Conservation (phyloP, 1,140 invertebrate genomes). For the Aphidius ervi region DNA sequence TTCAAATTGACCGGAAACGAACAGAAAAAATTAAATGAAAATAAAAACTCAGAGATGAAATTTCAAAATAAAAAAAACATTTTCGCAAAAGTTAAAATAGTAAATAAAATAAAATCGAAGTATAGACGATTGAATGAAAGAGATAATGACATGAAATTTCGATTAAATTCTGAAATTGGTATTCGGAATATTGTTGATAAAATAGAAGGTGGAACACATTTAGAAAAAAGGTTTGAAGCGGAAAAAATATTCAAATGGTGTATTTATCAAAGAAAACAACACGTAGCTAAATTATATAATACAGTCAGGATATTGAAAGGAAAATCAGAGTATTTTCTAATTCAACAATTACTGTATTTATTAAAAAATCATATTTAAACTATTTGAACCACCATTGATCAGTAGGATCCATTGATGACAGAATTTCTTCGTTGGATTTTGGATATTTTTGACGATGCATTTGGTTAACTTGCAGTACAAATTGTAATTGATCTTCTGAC, state of each 20-base stretch:
- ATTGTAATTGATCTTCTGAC: conserved; percentile 1
- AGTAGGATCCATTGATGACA: too few relatives aligned
- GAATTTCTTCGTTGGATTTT: not conserved
- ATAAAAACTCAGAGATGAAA: too few relatives aligned
- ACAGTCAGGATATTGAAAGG: not conserved
- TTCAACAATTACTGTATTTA: too few relatives aligned
- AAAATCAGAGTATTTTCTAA: not conserved
- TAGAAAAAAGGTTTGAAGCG: conserved; percentile 9
- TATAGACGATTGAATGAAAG: not conserved
- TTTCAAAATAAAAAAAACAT: not conserved
- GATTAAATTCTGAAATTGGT: not conserved
- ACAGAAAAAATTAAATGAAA: too few relatives aligned
- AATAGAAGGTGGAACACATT: too few relatives aligned
- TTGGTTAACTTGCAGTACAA: not conserved
- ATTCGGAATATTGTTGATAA: too few relatives aligned
- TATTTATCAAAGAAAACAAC: conserved; percentile 2
- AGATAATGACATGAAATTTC: not conserved
- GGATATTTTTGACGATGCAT: not conserved
- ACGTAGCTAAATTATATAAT: not conserved
- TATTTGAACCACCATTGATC: too few relatives aligned
- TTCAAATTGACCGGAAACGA: too few relatives aligned
- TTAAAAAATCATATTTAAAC: too few relatives aligned
- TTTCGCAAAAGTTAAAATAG: not conserved
- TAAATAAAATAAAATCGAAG: conserved; percentile 1
- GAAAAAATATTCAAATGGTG: conserved; percentile 13